These are phyloP conservation scores for Enchytraeus crypticus DNA, from an alignment of 2,888 invertebrate species.

Conservation along the genomic window DNA sequence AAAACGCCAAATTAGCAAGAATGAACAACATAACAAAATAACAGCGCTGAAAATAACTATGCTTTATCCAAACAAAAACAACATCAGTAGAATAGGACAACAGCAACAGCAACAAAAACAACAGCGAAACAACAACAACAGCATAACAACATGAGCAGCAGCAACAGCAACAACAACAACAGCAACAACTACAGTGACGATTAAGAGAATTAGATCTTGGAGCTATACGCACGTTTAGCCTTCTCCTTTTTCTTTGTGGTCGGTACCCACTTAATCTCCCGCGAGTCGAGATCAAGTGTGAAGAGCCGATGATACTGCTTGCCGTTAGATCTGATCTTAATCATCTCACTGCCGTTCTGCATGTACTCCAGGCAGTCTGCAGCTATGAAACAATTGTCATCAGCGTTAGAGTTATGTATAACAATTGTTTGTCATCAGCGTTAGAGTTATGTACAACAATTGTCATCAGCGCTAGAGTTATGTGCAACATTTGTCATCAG, in stretches of 20 bases:
- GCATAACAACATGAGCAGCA: not conserved
- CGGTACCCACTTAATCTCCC: conserved; percentile 55
- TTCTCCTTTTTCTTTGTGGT: conserved; percentile 57
- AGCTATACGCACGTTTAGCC: conserved; percentile 51
- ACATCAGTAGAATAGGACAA: too few relatives aligned
- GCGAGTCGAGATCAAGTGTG: conserved; percentile 53
- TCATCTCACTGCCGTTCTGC: conserved; percentile 55
- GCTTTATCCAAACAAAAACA: too few relatives aligned
- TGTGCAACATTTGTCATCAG: too few relatives aligned
- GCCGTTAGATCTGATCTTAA: conserved; percentile 55
- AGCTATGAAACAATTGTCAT: too few relatives aligned
- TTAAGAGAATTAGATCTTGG: not conserved
- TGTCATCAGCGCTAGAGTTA: too few relatives aligned
- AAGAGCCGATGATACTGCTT: conserved; percentile 56
- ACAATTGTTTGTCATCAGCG: too few relatives aligned
- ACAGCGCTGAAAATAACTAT: too few relatives aligned
- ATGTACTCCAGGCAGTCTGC: conserved; percentile 55
- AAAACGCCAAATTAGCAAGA: too few relatives aligned
- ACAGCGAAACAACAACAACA: not conserved
- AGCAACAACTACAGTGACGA: too few relatives aligned
- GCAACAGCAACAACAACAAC: not conserved
- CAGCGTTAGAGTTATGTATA: too few relatives aligned
- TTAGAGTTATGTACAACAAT: too few relatives aligned
- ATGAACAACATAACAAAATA: too few relatives aligned
- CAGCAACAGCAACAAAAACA: not conserved